phyloP scores from a whole-genome alignment of 1,140 invertebrate species.

The Drosophila insularis region DNA sequence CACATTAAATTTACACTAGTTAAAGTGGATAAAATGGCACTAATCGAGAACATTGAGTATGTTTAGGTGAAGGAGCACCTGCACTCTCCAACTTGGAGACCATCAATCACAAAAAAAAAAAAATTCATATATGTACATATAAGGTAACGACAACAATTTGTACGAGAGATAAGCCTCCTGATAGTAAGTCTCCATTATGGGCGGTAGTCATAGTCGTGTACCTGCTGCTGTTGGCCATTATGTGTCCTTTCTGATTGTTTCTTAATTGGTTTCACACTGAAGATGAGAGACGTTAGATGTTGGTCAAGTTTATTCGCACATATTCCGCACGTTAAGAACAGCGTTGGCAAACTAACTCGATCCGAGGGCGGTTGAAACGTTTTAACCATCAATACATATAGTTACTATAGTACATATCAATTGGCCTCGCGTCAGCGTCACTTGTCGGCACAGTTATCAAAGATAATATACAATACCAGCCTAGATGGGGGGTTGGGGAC shows the following conservation, averaged over 20 bases:
- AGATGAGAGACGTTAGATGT: neutral
- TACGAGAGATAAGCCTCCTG: neutral
- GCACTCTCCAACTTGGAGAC: neutral
- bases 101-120: neutral
- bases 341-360: slow-evolving; percentile 68
- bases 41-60: neutral
- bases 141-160: neutral
- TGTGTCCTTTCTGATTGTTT: slow-evolving; percentile 7
- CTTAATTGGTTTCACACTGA: slow-evolving; percentile 8
- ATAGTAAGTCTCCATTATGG: neutral
- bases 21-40: neutral
- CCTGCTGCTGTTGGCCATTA: neutral
- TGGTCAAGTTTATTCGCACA: slow-evolving; percentile 42
- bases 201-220: neutral
- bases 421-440: slow-evolving; percentile 38
- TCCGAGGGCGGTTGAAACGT: slow-evolving; percentile 56
- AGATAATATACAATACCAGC: slow-evolving; percentile 43
- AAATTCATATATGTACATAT: neutral
- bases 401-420: slow-evolving; percentile 35
- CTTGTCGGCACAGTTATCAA: slow-evolving; percentile 45
- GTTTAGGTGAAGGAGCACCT: neutral
- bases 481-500: neutral
- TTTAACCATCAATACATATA: slow-evolving; percentile 74
- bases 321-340: slow-evolving; percentile 61
- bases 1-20: neutral